phyloP scores from a whole-genome alignment of 2,797 vertebrate genomes.

The Adelosebastes latens region DNA sequence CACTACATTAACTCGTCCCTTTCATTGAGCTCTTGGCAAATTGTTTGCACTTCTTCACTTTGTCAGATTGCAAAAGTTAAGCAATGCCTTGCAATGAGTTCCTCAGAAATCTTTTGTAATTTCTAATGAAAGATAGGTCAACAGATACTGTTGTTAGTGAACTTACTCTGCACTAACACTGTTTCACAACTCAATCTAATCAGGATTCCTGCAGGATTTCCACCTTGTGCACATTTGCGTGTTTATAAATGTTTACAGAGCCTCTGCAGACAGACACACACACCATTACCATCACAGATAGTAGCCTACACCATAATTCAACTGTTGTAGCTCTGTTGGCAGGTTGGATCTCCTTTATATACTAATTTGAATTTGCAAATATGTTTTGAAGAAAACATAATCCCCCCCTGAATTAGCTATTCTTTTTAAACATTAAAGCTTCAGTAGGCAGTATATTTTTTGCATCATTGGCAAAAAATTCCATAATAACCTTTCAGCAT shows the following conservation, averaged over 20 bases:
- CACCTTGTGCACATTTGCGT: neutral
- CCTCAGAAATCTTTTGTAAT: neutral
- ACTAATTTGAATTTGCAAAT: neutral
- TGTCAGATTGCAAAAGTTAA: neutral
- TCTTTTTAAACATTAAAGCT: no score
- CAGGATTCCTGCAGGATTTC: neutral
- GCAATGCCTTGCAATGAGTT: neutral
- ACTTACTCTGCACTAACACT: no score
- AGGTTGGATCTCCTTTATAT: neutral
- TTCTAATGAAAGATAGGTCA: neutral
- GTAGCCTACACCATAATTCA: neutral
- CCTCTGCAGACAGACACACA: neutral
- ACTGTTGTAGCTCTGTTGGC: rapidly evolving
- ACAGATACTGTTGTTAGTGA: no score
- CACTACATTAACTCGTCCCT: no score
- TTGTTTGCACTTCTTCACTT: no score
- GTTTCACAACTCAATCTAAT: no score
- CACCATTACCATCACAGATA: neutral
- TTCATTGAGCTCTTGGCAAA: no score
- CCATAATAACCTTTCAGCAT: no score
- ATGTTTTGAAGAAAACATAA: neutral
- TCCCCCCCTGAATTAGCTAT: no score
- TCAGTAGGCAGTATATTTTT: no score
- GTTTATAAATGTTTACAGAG: neutral
- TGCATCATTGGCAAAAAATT: no score